Evolutionary conservation across 2,113 vertebrate species (phyloP).

Genomic region (Perognathus longimembris): DNA sequence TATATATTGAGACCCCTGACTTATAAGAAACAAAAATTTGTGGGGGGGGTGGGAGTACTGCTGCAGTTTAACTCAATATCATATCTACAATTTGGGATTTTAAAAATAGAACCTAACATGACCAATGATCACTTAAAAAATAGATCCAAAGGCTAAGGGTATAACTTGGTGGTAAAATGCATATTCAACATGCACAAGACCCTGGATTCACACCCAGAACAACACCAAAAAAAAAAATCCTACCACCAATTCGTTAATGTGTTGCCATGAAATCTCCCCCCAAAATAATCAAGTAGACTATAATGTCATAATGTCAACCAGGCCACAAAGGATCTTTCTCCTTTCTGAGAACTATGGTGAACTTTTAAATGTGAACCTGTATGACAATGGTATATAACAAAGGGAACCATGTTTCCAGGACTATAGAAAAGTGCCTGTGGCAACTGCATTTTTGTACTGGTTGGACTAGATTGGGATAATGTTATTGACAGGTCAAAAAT

Average conservation of each 20-base stretch:
- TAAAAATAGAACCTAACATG: neutral
- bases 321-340: neutral
- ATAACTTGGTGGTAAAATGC: neutral
- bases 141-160: neutral
- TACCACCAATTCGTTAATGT: neutral
- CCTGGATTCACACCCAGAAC: neutral
- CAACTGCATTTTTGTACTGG: neutral
- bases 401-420: neutral
- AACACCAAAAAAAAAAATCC: neutral
- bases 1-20: too few species aligned
- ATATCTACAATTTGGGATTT: conserved; percentile 8
- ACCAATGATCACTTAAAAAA: conserved; percentile 30
- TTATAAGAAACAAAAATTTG: too few species aligned
- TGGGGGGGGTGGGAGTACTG: neutral
- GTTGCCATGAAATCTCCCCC: conserved; percentile 13
- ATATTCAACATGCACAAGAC: neutral
- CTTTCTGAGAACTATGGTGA: neutral
- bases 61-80: conserved; percentile 37
- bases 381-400: neutral
- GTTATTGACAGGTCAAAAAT: neutral
- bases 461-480: neutral
- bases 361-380: conserved; percentile 21
- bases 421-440: neutral
- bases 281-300: neutral
- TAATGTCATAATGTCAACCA: neutral